Percentiles rank a stretch among this genome's conserved stretches.
Conservation (phyloP, 2,113 vertebrate genomes). For the Onychorhynchus coronatus region DNA sequence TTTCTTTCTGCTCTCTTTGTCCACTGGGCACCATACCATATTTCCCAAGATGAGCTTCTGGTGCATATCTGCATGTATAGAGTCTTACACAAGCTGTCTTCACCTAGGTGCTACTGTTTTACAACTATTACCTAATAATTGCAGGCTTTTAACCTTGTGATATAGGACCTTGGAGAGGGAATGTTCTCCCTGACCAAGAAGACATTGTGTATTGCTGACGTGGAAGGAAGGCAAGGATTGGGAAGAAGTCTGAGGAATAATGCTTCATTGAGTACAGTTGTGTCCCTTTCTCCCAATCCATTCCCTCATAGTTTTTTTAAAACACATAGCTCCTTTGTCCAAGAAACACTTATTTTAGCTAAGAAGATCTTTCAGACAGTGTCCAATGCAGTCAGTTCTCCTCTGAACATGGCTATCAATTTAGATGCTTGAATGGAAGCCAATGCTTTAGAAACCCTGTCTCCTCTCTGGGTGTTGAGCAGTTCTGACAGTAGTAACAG, state of each 20-base stretch:
- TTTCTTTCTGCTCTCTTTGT: not conserved
- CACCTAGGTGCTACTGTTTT: not conserved
- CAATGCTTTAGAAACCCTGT: not conserved
- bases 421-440: conserved; percentile 10
- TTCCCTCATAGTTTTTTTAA: not conserved
- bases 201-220: not conserved
- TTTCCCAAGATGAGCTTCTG: not conserved
- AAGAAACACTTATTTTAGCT: not conserved
- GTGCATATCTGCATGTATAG: not conserved
- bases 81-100: not conserved
- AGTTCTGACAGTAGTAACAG: conserved; percentile 1
- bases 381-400: not conserved
- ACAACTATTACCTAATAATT: not conserved
- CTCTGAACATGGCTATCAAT: not conserved
- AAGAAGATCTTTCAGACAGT: not conserved
- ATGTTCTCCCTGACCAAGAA: not conserved
- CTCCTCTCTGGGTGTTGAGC: not conserved
- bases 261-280: not conserved
- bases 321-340: not conserved
- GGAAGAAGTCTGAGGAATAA: not conserved
- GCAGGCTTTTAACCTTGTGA: not conserved
- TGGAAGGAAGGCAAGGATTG: not conserved
- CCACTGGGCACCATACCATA: not conserved
- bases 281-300: not conserved
- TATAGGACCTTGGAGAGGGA: conserved; percentile 32